Evolutionary conservation across 2,888 invertebrate species (phyloP), one percentile per base, ranked within the genome.

Genomic region (Dolomedes plantarius): DNA sequence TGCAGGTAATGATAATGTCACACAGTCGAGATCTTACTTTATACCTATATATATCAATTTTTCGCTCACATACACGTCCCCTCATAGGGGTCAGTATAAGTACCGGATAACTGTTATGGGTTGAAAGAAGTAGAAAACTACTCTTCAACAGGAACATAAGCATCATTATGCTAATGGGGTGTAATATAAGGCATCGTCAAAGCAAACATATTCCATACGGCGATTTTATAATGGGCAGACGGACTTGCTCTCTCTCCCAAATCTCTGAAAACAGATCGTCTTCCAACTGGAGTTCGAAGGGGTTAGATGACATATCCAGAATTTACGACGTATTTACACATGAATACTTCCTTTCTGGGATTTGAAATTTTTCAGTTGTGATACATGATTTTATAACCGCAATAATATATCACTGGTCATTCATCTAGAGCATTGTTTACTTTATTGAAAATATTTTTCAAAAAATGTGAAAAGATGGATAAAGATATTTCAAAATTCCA

Each of bases 251-350:
- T 56, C 19, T 3, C 23, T 46, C 16, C 16, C 9, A 46, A 46
- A 23, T 5, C 23, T 56, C 56, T 56, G 19, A 56, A 56, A 56
- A 56, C 56, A 23, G 56, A 56, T 56, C 56, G 56, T 11, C 11
- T 1, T 6, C 3, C 1, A 56, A 16, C 56, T 2, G 5, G 3
- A 56, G 1, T 56, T 1, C 56, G 23, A 56, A 23, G 23, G 23
- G 56, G 56, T 56, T 23, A 56, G 56, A 23, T 16, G 56, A 56
- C 56, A 56, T 56, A 56, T 56, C 56, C 1, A 5, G 11, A 56
- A 56, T 56, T 56, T 56, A 56, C 23, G 19, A 56, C 56, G 6
- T 56, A 19, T 56, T 56, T 56, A 56, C 56, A 56, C 56, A 56
- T 23, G 56, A 56, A 56, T 56, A 56, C 23, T 56, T 56, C 56